phyloP scores from a whole-genome alignment of 2,888 invertebrate genomes.

The Dynastes grantii region DNA sequence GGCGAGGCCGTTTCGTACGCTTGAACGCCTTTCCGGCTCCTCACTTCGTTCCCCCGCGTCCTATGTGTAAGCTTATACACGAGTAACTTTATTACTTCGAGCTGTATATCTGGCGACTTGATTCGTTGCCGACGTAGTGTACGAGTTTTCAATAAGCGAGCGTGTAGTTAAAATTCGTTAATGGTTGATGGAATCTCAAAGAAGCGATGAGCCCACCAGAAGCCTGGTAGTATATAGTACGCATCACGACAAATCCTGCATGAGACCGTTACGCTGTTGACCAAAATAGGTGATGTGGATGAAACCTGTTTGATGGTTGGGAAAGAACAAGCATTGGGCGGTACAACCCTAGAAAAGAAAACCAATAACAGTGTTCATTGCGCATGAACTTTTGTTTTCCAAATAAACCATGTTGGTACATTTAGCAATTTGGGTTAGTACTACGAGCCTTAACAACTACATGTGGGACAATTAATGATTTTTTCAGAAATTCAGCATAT shows the following conservation, averaged over 20 bases:
- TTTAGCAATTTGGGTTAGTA: too few species aligned
- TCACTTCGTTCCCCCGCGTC: not conserved
- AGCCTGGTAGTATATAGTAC: not conserved
- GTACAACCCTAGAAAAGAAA: too few species aligned
- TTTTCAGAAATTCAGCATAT: too few species aligned
- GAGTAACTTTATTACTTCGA: not conserved
- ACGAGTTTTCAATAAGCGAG: not conserved
- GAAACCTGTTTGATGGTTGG: too few species aligned
- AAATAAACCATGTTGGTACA: too few species aligned
- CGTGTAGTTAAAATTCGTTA: slow-evolving; percentile 5
- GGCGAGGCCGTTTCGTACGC: slow-evolving; percentile 23
- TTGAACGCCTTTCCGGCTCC: slow-evolving; percentile 24
- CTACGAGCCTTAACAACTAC: too few species aligned
- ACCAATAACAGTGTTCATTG: too few species aligned
- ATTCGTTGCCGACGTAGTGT: not conserved
- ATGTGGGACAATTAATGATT: too few species aligned
- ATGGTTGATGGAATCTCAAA: not conserved
- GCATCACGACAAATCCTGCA: not conserved
- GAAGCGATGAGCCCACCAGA: not conserved
- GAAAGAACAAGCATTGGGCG: too few species aligned
- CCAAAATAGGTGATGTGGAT: too few species aligned
- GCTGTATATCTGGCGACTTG: not conserved
- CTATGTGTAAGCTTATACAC: not conserved
- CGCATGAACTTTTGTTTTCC: too few species aligned
- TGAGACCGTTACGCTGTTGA: too few species aligned